Evolutionary conservation across 2,888 invertebrate genomes (phyloP), one percentile per base, ranked within the genome.

Genomic region (Blera fallax): DNA sequence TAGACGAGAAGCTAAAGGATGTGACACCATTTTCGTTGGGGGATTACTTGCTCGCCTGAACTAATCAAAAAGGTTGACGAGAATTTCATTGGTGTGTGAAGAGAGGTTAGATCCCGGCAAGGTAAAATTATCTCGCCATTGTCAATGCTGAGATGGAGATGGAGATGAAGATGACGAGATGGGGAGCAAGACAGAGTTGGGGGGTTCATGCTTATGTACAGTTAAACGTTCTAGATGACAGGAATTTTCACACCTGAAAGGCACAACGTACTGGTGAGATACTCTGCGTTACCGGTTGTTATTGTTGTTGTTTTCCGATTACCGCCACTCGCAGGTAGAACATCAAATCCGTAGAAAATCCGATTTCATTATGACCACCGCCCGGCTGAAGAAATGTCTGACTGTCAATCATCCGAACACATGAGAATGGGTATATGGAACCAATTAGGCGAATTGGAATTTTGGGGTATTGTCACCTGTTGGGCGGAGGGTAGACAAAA

Each of bases 391-490:
- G 43, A 62, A 40, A 43, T 60, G 27, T 43, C 24, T 24, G 43
- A 52, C 69, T 62, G 69, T 52, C 69, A 69, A 79, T 79, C 62
- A 69, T 64, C 70, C 18, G 21, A 60, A 52, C 40, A 60, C 29
- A 60, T 60, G 56, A 8, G 56, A 32, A 40, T 50, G 40, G 37
- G 40, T 18, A 43, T 43, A 43, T 43, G 73, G 69, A 69, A 69
- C 62, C 69, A 78, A 78, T 78, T 78, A 78, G 69, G 60, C 52
- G 77, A 78, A 70, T 69, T 58, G 50, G 77, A 60, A 77, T 60
- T 78, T 78, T 43, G 52, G 69, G 77, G 77, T 70, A 78, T 70
- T 78, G 77, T 78, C 77, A 78, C 77, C 77, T 69, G 77, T 76
- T 67, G 65, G 56, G n/a, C 16, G 52, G 52, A 14, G 54, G 37